Evolutionary conservation across 2,113 vertebrate species (phyloP), one percentile per base, ranked within the genome.

Genomic region (Bubo bubo): DNA sequence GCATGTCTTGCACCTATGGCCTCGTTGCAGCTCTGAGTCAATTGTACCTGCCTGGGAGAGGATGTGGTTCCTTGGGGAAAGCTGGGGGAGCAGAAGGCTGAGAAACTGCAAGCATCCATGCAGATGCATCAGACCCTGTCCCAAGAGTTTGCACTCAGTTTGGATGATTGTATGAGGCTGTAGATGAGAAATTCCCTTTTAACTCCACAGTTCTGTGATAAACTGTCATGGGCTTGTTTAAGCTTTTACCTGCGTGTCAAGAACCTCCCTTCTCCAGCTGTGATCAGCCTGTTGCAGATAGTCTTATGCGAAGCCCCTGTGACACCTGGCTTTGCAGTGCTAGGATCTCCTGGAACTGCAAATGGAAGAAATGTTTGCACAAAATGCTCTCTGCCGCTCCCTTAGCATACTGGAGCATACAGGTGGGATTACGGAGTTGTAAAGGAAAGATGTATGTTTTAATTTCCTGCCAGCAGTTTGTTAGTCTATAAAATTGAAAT

Each of bases 391-490:
- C 79, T 28, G 73, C 74, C 12, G 43, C 71, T 92, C 88, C 68
- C 90, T 90, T 73, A 39, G 86, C 2, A 3, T 84, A 23, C 52
- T 20, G 27, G 75, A 76, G 76, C 5, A 4, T 49, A 86, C 81
- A 90, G 93, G 71, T 73, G 79, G 86, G 89, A 79, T 83, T 39
- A 58, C 2, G 1, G 43, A 91, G 68, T 62, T 35, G 2, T 94
- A 92, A 95, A 88, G 84, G 73, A 79, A 96, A 97, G 86, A 90
- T 59, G 49, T 45, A 30, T 68, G 52, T 56, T 72, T 91, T 97
- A 86, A 95, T 97, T 96, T 93, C 87, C 90, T 93, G 90, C n/a
- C 79, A 71, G 96, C 83, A 90, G 64, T 75, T 97, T 97, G 86
- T 93, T 97, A 95, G 90, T 76, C 74, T 47, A 53, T 91, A 91